Evolutionary conservation across 2,888 invertebrate genomes (phyloP).

Genomic region (Lochmaea capreae): DNA sequence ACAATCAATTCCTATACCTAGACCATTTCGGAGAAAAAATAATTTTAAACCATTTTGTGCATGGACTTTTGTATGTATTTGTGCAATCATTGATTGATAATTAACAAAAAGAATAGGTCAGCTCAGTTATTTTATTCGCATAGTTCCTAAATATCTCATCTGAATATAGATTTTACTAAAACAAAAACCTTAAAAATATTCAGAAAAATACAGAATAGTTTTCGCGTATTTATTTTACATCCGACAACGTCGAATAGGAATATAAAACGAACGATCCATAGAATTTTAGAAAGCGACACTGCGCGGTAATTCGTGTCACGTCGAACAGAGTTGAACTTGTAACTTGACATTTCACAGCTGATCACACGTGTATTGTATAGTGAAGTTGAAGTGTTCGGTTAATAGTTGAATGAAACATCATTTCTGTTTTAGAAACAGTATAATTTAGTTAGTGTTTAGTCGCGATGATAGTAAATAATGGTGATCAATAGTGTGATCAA

Average conservation of each 20-base stretch:
- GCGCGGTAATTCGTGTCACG: not conserved
- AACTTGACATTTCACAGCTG: constrained; percentile 38
- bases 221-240: not conserved
- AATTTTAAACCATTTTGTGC: no score
- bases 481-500: constrained; percentile 42
- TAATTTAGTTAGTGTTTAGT: constrained; percentile 24
- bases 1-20: no score
- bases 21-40: no score
- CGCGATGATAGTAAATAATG: constrained; percentile 49
- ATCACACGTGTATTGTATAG: constrained; percentile 34
- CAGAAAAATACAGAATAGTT: not conserved
- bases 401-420: constrained; percentile 3
- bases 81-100: no score
- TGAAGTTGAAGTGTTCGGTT: constrained; percentile 33
- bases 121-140: no score
- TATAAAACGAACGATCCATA: not conserved
- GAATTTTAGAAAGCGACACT: not conserved
- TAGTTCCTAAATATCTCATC: no score
- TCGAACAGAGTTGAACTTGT: constrained; percentile 15
- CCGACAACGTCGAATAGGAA: not conserved
- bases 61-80: no score
- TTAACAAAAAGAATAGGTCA: no score
- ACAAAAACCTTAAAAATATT: not conserved
- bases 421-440: constrained; percentile 24
- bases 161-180: no score